Base-by-base conservation (phyloP, 2,888 invertebrate species). In the Steinernema scapterisci region DNA sequence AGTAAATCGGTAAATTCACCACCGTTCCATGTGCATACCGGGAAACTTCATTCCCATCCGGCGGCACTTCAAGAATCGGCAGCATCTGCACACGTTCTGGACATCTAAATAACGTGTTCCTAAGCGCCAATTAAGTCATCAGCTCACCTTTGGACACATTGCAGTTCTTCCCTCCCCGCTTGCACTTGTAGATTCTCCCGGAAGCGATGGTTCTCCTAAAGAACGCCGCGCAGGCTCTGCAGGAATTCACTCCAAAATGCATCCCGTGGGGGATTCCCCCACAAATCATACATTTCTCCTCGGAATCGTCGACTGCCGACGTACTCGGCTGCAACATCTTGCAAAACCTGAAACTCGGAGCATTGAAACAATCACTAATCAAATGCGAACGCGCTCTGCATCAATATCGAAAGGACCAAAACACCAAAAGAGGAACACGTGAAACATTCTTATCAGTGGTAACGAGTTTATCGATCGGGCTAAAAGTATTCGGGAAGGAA, bases 141-240 rank as follows among this genome's bases (percentile, higher is more conserved):
- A n/a, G 3, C 31, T 27, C 31, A 63, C 63, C 38, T 31, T 63
- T 63, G 16, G 63, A 27, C 9, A 63, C 63, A 38, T 27, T 38
- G 16, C 63, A 63, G 63, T 63, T 63, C 31, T 63, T 63, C 16
- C 27, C 13, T 2, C 16, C 63, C 16, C 25, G 21, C 16, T 27
- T 27, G 63, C 63, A 63, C 31, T 63, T 63, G 31, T 63, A 63
- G 7, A 16, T 31, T 16, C 63, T 25, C 11, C 63, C 63, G 25
- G 11, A n/a, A 13, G 63, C 63, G 25, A 27, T 11, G 1, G 63
- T 63, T 16, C 63, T 5, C 31, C 63, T 25, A 16, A 63, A 63
- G 31, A 63, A 63, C 6, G 63, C 63, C 7, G 63, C 63, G 16
- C 63, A 63, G 5, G 52, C 52, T 52, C 52, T n/a, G 23, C 52